Conservation (phyloP, 1,140 invertebrate species). For the Drosophila bipectinata region DNA sequence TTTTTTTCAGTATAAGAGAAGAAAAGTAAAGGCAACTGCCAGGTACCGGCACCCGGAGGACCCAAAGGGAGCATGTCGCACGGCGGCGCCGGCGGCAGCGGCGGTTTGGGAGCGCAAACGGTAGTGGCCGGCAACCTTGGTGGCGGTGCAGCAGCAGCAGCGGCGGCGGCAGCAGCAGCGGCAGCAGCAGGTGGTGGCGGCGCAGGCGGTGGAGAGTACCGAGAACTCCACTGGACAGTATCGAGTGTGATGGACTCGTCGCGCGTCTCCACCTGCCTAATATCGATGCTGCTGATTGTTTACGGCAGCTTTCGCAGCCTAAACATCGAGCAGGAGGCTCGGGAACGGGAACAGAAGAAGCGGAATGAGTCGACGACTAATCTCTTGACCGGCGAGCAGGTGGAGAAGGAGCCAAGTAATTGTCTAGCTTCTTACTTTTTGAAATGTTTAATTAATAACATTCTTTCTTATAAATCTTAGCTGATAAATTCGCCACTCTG, state of each 20-base stretch:
- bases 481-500: conserved; percentile 87
- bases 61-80: conserved; percentile 67
- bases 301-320: conserved; percentile 97
- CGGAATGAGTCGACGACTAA: conserved; percentile 86
- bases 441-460: too few species aligned
- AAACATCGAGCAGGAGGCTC: conserved; percentile 97
- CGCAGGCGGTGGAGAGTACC: conserved; percentile 64
- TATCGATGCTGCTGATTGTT: conserved; percentile 98
- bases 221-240: conserved; percentile 92
- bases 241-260: conserved; percentile 95
- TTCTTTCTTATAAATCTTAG: too few species aligned
- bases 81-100: conserved; percentile 64
- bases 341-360: conserved; percentile 93
- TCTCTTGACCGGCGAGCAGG: conserved; percentile 85
- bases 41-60: conserved; percentile 26
- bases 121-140: conserved; percentile 60
- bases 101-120: conserved; percentile 54
- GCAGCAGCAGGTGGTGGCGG: conserved; percentile 34
- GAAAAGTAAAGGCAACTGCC: conserved; percentile 21
- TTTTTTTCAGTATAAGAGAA: background rate
- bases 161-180: conserved; percentile 45
- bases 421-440: background rate
- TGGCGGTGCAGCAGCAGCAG: conserved; percentile 62
- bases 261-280: conserved; percentile 98
- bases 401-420: conserved; percentile 81